Conservation (phyloP, 2,888 invertebrate genomes). For the Orthonychiurus folsomi region DNA sequence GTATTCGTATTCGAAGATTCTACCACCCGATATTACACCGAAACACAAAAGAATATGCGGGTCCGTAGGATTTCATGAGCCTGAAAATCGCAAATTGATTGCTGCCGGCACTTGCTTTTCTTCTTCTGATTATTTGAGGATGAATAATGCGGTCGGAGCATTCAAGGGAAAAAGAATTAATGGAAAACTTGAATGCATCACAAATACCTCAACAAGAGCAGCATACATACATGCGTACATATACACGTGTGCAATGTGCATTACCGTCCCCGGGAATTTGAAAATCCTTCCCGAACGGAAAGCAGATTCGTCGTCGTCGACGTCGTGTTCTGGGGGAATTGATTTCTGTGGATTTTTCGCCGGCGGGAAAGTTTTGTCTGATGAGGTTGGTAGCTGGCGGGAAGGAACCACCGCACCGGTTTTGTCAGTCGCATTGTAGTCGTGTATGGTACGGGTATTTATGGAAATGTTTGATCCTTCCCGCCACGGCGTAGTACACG, state of each 20-base stretch:
- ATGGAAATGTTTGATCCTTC: not conserved
- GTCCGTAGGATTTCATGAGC: too few species aligned
- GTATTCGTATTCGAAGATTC: not conserved
- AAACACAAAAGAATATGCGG: not conserved
- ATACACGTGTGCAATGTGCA: too few species aligned
- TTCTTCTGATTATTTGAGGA: not conserved
- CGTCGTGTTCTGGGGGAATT: not conserved
- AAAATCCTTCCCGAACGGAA: too few species aligned
- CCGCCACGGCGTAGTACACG: not conserved
- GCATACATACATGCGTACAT: too few species aligned
- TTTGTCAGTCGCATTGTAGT: not conserved
- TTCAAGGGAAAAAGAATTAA: too few species aligned
- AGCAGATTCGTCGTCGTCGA: too few species aligned
- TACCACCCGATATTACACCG: not conserved
- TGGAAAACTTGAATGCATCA: too few species aligned
- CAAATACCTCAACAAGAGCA: too few species aligned
- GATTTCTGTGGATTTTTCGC: not conserved
- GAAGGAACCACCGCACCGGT: too few species aligned
- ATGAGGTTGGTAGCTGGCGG: not conserved
- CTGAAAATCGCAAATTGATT: constrained; percentile 1
- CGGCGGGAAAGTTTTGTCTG: not conserved
- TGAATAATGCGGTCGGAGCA: not conserved
- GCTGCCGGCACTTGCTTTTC: not conserved
- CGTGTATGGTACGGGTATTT: not conserved
- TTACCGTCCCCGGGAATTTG: too few species aligned